Evolutionary conservation across 1,140 invertebrate genomes (phyloP).

Genomic region (Heliconius hewitsoni): DNA sequence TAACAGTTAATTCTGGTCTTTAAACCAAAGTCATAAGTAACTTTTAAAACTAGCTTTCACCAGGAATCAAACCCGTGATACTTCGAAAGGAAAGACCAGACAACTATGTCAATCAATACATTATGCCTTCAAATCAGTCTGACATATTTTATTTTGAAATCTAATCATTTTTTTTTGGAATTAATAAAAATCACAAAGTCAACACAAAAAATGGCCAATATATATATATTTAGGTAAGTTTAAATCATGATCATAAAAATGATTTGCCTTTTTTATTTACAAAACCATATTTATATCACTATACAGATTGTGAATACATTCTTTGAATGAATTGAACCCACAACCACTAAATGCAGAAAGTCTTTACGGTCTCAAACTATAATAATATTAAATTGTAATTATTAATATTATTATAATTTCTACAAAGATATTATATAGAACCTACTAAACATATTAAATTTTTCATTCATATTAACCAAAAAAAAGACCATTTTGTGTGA

Average conservation of each 20-base stretch:
- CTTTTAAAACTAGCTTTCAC: not conserved
- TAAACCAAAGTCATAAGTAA: not conserved
- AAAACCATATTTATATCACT: not conserved
- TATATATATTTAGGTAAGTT: no score
- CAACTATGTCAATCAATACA: not conserved
- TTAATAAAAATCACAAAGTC: constrained; percentile 1
- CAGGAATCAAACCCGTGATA: not conserved
- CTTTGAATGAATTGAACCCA: no score
- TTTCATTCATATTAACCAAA: no score
- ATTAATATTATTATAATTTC: no score
- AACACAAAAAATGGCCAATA: not conserved
- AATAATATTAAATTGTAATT: no score
- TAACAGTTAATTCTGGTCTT: not conserved
- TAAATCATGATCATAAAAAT: not conserved
- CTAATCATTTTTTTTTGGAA: not conserved
- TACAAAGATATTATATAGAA: no score
- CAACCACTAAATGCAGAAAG: no score
- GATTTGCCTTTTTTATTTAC: not conserved
- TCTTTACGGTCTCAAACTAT: no score
- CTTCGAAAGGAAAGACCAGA: not conserved
- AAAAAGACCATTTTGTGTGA: no score
- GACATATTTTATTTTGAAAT: not conserved
- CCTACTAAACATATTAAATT: no score
- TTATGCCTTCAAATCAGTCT: not conserved
- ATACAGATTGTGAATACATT: no score